Base-by-base conservation (phyloP, 1,140 invertebrate genomes). In the Hetaerina americana region DNA sequence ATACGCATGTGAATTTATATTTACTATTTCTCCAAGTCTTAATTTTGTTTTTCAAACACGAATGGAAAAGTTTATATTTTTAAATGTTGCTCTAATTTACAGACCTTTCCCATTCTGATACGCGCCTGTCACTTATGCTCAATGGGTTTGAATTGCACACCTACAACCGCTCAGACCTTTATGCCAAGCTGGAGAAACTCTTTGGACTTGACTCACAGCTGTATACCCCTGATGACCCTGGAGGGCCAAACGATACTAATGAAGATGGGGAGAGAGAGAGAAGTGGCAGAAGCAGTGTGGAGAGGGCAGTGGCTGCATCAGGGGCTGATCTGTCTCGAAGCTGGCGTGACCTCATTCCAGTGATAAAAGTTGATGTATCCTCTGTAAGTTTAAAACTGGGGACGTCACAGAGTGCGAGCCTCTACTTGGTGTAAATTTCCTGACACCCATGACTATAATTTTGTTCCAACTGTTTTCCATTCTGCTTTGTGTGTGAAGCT, bases 81-180 rank as follows among this genome's bases (percentile, higher is more conserved):
- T 66, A 67, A 25, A 49, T 72, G 18, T 74, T 76, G 75, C 71
- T 76, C 82, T 71, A 72, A 73, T 75, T 80, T 84, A 69, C 84
- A 95, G 94, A 97, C 88, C 87, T 97, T 76, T 97, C 95, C 70
- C 95, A 98, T 85, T 95, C 92, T 66, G 94, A 97, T 80, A 95
- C 96, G 5, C 87, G 97, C 66, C 82, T 99, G 22, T 96, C 94
- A 57, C 87, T 98, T 27, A 92, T 96, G 84, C 81, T 99, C 69
- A 98, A 99, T 85, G 96, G 95, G 6, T 94, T 97, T 79, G 96
- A 99, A 81, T 81, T 98, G 66, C 96, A 99, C 82, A 88, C 97
- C 8, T 99, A 98, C 81, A 99, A 99, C 83, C 86, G 95, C 72
- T 95, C 94, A 73, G 85, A 91, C 75, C 80, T 96, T 27, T 99